Conservation (phyloP, 2,113 vertebrate species). For the Tringa solitaria region DNA sequence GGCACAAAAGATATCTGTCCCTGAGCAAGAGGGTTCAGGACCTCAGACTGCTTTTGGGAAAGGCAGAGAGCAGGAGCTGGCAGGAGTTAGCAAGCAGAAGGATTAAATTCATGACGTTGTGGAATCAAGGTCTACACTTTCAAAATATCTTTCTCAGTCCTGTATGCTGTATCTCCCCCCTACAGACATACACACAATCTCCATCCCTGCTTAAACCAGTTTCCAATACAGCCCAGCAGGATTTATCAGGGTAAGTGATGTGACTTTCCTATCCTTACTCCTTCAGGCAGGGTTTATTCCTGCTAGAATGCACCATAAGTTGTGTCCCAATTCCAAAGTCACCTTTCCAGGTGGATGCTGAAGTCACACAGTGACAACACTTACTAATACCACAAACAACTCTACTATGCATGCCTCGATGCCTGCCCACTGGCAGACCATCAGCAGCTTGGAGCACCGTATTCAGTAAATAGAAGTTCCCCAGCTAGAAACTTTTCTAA, state of each 20-base stretch:
- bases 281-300: background rate
- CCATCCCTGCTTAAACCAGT: background rate
- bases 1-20: background rate
- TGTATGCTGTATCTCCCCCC: background rate
- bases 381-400: background rate
- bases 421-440: background rate
- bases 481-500: background rate
- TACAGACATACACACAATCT: background rate
- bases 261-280: background rate
- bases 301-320: background rate
- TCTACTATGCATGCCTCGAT: background rate
- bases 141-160: background rate
- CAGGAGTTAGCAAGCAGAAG: background rate
- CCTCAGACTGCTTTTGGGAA: background rate
- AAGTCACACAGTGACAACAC: background rate
- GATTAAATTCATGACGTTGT: no score
- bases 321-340: background rate
- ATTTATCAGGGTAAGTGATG: background rate
- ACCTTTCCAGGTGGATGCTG: background rate
- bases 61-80: background rate
- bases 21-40: background rate
- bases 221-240: background rate
- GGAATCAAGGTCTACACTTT: background rate
- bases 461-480: background rate
- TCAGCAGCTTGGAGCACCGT: background rate